Percentiles rank a stretch among this genome's conserved stretches.
phyloP scores from a whole-genome alignment of 2,888 invertebrate genomes.

The Troides oblongomaculatus region DNA sequence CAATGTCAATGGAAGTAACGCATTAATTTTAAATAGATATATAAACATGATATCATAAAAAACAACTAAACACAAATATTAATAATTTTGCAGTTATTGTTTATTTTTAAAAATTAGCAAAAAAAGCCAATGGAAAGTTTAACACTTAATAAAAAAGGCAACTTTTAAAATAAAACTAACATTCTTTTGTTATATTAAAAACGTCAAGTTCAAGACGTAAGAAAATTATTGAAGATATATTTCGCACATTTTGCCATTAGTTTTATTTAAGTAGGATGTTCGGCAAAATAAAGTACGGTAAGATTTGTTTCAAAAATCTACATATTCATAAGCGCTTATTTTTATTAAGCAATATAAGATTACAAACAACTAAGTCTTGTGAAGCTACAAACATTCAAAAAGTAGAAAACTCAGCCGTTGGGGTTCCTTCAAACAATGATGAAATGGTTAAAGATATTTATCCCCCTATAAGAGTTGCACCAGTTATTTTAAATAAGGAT shows the following conservation, averaged over 20 bases:
- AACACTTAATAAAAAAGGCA: conserved; percentile 3
- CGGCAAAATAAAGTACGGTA: conserved; percentile 46
- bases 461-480: conserved; percentile 50
- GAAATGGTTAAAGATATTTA: conserved; percentile 48
- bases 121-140: neutral
- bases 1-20: too few species aligned
- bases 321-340: conserved; percentile 18
- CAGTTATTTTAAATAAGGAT: conserved; percentile 57
- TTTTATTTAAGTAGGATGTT: conserved; percentile 42
- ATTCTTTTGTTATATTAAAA: conserved; percentile 24
- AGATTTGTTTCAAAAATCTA: conserved; percentile 23
- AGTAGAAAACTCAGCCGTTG: conserved; percentile 8
- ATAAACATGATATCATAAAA: neutral
- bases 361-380: conserved; percentile 12
- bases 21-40: too few species aligned
- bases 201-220: conserved; percentile 10
- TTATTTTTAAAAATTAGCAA: neutral
- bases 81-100: too few species aligned
- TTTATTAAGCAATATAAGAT: conserved; percentile 22
- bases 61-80: neutral
- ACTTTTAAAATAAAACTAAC: conserved; percentile 17
- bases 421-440: conserved; percentile 31
- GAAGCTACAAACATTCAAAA: conserved; percentile 16
- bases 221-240: conserved; percentile 18
- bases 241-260: conserved; percentile 22